Base-by-base conservation (phyloP, 2,888 invertebrate species). In the Tinea trinotella region DNA sequence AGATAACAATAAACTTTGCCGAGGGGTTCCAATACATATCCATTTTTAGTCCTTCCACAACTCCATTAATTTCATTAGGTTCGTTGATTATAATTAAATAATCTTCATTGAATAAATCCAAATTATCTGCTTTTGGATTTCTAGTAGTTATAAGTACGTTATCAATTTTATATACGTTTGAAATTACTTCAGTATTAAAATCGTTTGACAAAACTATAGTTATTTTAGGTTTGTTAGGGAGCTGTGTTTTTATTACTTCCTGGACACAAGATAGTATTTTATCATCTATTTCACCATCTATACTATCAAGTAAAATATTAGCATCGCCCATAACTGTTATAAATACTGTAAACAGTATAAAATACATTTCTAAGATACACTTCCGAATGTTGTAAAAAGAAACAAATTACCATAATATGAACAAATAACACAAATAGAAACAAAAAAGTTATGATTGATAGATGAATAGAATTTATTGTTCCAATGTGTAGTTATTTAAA, bases 11-110 rank as follows among this genome's bases (percentile, higher is more conserved):
- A 35, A 44, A 53, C 13, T 56, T 17, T 22, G 52, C 20, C 18
- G 46, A 52, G 19, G 56, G 55, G 49, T 46, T 56, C 24, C 56
- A 50, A 15, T 50, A 53, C 46, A 55, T 53, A 24, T 57, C 56
- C 35, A 4, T 55, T 19, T 50, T 13, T 12, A 53, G 30, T 34
- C 30, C 15, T 7, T 52, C 35, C 36, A 55, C 59, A 15, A 34
- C 24, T 5, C 22, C 9, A 4, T 17, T 4, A 10, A 57, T 54
- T 3, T 20, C 24, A 1, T 15, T n/a, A 4, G 30, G 2, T n/a
- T 53, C 15, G 6, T 52, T 17, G 7, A 52, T 20, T 20, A 46
- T 20, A 7, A 56, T 36, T 22, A 56, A 13, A 19, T 52, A 56
- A 15, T 20, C 15, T 18, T 53, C 40, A 36, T 53, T 53, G 18